Evolutionary conservation across 2,888 invertebrate species (phyloP), one percentile per base, ranked within the genome.

Genomic region (Lycophotia porphyrea): DNA sequence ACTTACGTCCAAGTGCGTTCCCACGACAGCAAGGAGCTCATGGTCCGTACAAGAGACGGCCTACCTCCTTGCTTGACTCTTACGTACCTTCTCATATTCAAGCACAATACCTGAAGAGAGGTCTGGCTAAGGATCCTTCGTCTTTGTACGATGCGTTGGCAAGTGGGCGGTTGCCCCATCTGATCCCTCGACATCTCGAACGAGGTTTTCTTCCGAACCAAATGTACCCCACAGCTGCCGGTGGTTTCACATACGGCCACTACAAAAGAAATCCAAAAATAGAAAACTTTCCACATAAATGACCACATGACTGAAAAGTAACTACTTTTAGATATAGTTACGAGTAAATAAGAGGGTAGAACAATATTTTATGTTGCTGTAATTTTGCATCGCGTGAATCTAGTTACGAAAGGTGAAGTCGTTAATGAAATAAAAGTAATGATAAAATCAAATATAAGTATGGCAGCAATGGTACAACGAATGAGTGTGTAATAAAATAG

Each of bases 81-180:
- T 97, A 97, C 72, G 96, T 97, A 74, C 97, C 97, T 63, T 97
- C 97, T 52, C 96, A 96, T 87, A 89, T 97, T 75, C 96, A 97
- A 86, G 81, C 94, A 39, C 96, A 96, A 83, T 97, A 96, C 67
- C 84, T 97, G 65, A 96, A 96, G 82, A 90, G 95, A 86, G 96
- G 96, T 58, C 92, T 92, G 63, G 90, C 93, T 11, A 96, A 94
- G 79, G 96, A 97, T 81, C 95, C 96, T 11, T 64, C 94, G 24
- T 88, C 92, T 1, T 93, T 95, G 0, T 97, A 96, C 60, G 96
- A 97, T 49, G 94, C 95, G 5, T 84, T 97, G 71, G 92, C 96
- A 0, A 94, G 88, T 75, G 94, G 93, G 1, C 91, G 94, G 31
- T 91, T 92, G 58, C 84, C 91, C 0, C 91, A 91, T 49, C 71